Evolutionary conservation across 1,140 invertebrate genomes (phyloP), one percentile per base, ranked within the genome.

Genomic region (Neuroterus valhalla): DNA sequence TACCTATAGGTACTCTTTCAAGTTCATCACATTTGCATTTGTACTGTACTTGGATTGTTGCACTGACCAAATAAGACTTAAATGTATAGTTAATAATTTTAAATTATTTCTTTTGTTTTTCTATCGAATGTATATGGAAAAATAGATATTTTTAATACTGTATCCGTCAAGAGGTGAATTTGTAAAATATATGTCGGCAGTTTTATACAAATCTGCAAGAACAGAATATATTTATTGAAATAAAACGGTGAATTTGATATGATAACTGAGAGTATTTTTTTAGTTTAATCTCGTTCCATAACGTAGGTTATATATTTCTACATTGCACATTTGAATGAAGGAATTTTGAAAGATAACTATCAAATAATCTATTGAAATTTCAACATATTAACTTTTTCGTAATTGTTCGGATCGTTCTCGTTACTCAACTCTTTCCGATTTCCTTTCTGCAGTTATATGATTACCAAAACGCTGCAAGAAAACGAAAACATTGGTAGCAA

Each of bases 61-160:
- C 31, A 31, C 12, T 62, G 31, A 62, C 15, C 8, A 15, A 31
- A 15, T 26, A 31, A 23, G 15, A 62, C 15, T 26, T 12, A 2
- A 55, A 55, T 62, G 55, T 62, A 62, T 12, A 62, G 55, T 62
- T 62, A 26, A 31, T 26, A 62, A 62, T 62, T n/a, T 15, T n/a
- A 62, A 62, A 62, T 31, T 31, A n/a, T 55, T 31, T 15, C n/a
- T 62, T 1, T 26, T 23, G 26, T 62, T 62, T 62, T 62, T 23
- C 55, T 62, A 62, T 31, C 6, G 31, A 62, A 62, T 14, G n/a
- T 62, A 31, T 62, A 62, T 62, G 23, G 23, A 62, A 31, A 31
- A 62, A 62, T 31, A 62, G 55, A 38, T 31, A 62, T 62, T 62
- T 62, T 62, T 31, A 62, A 12, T 55, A 62, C n/a, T 31, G 31